Evolutionary conservation across 2,888 invertebrate species (phyloP).

Genomic region (Ormyrus labotus): DNA sequence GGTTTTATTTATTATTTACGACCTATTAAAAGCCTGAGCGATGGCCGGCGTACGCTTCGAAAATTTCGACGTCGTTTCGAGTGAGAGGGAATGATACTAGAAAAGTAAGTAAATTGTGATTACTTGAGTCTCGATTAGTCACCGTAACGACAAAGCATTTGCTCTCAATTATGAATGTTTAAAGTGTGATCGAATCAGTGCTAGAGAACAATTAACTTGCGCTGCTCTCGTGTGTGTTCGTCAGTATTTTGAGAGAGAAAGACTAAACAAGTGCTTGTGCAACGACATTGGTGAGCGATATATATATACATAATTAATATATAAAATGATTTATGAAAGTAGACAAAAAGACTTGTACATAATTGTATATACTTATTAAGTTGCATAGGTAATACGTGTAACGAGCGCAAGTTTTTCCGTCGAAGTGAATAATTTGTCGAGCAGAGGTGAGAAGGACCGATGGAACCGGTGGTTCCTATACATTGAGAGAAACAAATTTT

Average conservation of each 20-base stretch:
- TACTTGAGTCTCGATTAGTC: too few species aligned
- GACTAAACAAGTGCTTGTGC: conserved; percentile 50
- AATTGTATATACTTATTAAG: conserved; percentile 51
- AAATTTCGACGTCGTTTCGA: too few species aligned
- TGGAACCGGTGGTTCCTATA: not conserved
- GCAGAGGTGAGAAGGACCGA: conserved; percentile 18
- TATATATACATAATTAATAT: conserved; percentile 46
- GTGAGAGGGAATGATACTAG: too few species aligned
- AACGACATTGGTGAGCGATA: conserved; percentile 53
- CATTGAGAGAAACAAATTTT: conserved; percentile 20
- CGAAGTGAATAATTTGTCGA: conserved; percentile 32
- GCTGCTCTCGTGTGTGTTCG: not conserved
- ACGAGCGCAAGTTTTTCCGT: conserved; percentile 32
- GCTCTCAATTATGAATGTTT: not conserved
- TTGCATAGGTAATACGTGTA: conserved; percentile 49
- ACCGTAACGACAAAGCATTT: not conserved
- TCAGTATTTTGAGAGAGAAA: conserved; percentile 41
- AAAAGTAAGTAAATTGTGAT: too few species aligned
- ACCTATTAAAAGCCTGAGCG: too few species aligned
- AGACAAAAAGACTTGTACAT: conserved; percentile 52
- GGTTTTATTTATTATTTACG: too few species aligned
- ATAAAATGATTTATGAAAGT: conserved; percentile 55
- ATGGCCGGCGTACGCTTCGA: too few species aligned
- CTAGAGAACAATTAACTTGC: not conserved
- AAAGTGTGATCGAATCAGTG: not conserved